Percentiles rank a stretch among this genome's conserved stretches.
These are phyloP conservation scores for Thryonomys swinderianus DNA, from an alignment of 2,113 vertebrate species.

Conservation along the genomic window DNA sequence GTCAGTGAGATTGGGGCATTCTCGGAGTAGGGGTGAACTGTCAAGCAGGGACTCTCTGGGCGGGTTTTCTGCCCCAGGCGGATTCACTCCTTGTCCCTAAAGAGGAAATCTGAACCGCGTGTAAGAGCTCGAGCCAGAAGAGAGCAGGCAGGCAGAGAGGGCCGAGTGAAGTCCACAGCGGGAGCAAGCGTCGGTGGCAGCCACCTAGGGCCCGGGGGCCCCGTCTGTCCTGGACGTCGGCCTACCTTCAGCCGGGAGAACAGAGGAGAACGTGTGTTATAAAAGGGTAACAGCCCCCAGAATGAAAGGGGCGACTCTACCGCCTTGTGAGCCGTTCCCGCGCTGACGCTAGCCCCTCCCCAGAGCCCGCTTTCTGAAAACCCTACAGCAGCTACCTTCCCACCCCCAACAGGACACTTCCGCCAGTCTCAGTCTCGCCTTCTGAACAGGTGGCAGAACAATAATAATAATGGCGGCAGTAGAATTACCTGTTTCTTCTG, in stretches of 20 bases:
- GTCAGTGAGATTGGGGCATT: slow-evolving; percentile 54
- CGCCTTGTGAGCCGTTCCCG: too few relatives aligned
- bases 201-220: slow-evolving; percentile 59
- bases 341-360: background rate
- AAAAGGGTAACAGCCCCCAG: fast-evolving
- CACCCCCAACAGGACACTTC: too few relatives aligned
- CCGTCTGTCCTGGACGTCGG: slow-evolving; percentile 72
- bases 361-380: background rate
- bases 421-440: too few relatives aligned
- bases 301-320: fast-evolving
- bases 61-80: slow-evolving; percentile 15
- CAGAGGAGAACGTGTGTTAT: background rate
- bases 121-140: background rate
- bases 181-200: background rate
- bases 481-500: too few relatives aligned
- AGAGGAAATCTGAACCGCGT: slow-evolving; percentile 49
- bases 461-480: background rate
- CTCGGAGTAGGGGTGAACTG: background rate
- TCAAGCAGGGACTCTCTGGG: slow-evolving; percentile 16
- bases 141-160: background rate
- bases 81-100: slow-evolving; percentile 48
- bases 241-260: slow-evolving; percentile 4
- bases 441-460: background rate
- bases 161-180: background rate
- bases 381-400: background rate